Base-by-base conservation (phyloP, 37 sponge, comb jelly and placozoan species). In the Theonella swinhoei region DNA sequence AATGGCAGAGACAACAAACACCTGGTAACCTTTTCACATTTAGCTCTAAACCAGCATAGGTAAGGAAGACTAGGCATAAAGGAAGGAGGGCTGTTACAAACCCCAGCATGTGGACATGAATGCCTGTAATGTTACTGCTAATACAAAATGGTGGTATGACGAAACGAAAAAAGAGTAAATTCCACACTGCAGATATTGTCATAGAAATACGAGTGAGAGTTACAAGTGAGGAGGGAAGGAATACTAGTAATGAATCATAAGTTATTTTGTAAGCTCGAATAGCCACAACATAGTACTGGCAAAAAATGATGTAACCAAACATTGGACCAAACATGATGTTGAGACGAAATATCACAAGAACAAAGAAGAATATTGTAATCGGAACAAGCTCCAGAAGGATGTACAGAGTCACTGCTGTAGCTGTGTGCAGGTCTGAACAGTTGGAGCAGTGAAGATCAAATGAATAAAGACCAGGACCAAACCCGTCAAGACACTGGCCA, bases 121-220 rank as follows among this genome's bases (percentile, higher is more conserved):
- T 29, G 2, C 34, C 34, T 29, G 34, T 68, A 20, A 68, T 4
- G 4, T 34, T 14, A 59, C 61, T 37, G 38, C 34, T 33, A 1
- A 68, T 28, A 4, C 69, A 68, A 29, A 33, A 68, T 25, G 59
- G 34, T 19, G 59, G 72, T 23, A 70, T 29, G 24, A 81, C 25
- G 68, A 31, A 29, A 32, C 62, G 29, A 39, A 81, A 70, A 29
- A 81, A 81, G 25, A 70, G 20, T 3, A 81, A 37, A 38, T 70
- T 81, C 72, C 72, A 81, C 17, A 81, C 28, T 42, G 34, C 62
- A 4, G 34, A 2, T 3, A 33, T 5, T 5, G 30, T 33, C 54
- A 47, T 7, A 47, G 11, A 17, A 7, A 47, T 47, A 7, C 14
- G 54, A 17, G 11, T 14, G 14, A 14, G 11, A 17, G 14, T 14